Evolutionary conservation across 2,797 vertebrate species (phyloP).

Genomic region (Spondyliosoma cantharus): DNA sequence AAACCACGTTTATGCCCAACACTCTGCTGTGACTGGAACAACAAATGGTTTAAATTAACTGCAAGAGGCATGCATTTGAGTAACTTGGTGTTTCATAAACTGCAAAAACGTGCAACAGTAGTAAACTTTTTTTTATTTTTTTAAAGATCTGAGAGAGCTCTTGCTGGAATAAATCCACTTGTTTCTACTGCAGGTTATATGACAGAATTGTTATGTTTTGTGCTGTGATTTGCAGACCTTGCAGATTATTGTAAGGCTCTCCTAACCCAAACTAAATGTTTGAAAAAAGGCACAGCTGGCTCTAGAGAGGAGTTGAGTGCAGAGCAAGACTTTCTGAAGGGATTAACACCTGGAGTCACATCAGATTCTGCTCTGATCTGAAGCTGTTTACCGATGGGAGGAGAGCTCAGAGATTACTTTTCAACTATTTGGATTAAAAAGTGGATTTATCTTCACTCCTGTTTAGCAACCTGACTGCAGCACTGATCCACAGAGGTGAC

Average conservation of each 20-base stretch:
- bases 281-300: too few species aligned
- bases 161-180: background rate
- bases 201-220: background rate
- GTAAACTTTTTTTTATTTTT: background rate
- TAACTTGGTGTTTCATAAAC: background rate
- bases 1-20: slow-evolving; percentile 13
- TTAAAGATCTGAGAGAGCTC: background rate
- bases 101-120: background rate
- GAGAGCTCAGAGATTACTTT: too few species aligned
- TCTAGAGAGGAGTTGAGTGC: too few species aligned
- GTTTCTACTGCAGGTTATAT: background rate
- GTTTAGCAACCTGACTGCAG: too few species aligned
- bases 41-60: slow-evolving; percentile 37
- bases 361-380: too few species aligned
- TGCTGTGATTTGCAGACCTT: background rate
- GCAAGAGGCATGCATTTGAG: slow-evolving; percentile 2
- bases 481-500: too few species aligned
- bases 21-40: slow-evolving; percentile 23
- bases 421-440: too few species aligned
- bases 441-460: too few species aligned
- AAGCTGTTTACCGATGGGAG: too few species aligned
- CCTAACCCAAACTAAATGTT: too few species aligned
- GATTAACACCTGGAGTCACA: too few species aligned
- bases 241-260: background rate
- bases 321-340: too few species aligned